These are phyloP conservation scores for Drosophila aldrichi DNA, from an alignment of 2,888 invertebrate species.

Conservation along the genomic window DNA sequence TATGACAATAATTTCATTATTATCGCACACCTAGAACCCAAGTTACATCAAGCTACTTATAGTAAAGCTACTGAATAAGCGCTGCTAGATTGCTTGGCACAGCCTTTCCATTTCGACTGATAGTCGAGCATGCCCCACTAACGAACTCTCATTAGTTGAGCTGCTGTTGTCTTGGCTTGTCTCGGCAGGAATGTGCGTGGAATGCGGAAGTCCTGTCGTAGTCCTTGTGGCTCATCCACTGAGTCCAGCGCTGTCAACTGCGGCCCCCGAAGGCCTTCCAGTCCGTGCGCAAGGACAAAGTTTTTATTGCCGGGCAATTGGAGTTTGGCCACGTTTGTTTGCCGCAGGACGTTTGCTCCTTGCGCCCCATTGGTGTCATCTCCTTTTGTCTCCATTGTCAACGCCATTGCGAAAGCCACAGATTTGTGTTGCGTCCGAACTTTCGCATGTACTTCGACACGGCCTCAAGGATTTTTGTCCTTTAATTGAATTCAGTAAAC, in stretches of 20 bases:
- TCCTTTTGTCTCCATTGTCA: conserved; percentile 12
- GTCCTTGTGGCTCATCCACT: conserved; percentile 20
- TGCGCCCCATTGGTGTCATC: conserved; percentile 46
- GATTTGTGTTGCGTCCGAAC: conserved; percentile 48
- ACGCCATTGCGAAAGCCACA: conserved; percentile 59
- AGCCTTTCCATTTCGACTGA: accelerated
- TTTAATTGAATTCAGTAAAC: conserved; percentile 33
- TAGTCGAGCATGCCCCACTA: neutral
- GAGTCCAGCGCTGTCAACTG: conserved; percentile 13
- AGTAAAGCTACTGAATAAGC: neutral
- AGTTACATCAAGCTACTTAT: neutral
- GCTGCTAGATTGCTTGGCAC: neutral
- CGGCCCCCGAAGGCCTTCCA: conserved; percentile 27
- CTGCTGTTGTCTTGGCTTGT: conserved; percentile 18
- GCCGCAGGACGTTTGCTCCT: conserved; percentile 37
- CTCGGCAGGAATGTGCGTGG: conserved; percentile 8
- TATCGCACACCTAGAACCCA: neutral
- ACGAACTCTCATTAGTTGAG: neutral
- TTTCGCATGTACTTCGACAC: conserved; percentile 16
- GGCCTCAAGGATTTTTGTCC: conserved; percentile 7
- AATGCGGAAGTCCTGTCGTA: conserved; percentile 34
- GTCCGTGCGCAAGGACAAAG: conserved; percentile 59
- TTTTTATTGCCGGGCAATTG: conserved; percentile 78
- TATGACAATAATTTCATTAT: neutral
- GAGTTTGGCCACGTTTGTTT: conserved; percentile 35